Evolutionary conservation across 2,797 vertebrate species (phyloP).

Genomic region (Acrossocheilus wenchowensis): DNA sequence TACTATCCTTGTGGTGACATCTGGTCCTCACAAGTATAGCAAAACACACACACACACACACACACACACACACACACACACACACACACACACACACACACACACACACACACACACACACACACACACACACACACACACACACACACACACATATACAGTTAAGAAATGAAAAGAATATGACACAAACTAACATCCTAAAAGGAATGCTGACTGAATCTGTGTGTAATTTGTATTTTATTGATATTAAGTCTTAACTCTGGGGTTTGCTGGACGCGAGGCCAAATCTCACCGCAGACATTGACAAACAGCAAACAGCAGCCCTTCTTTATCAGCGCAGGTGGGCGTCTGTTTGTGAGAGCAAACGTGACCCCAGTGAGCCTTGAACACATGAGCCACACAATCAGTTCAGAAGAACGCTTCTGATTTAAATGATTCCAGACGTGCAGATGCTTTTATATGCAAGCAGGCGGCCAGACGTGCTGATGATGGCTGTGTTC

Average conservation of each 20-base stretch:
- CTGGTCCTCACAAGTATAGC: no score
- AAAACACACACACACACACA: no score
- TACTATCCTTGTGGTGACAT: no score
- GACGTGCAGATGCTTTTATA: not conserved
- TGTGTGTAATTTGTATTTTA: not conserved
- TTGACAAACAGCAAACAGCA: not conserved
- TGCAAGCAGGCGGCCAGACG: not conserved
- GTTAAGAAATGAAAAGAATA: no score
- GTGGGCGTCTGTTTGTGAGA: constrained; percentile 29
- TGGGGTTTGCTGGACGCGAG: not conserved
- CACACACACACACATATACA: no score
- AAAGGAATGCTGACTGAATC: no score
- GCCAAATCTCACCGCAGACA: not conserved
- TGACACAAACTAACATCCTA: no score
- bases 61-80: no score
- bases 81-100: no score
- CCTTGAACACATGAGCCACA: constrained; percentile 11
- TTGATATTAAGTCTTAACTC: not conserved
- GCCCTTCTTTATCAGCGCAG: constrained; percentile 20
- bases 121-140: no score
- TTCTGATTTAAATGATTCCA: not conserved
- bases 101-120: no score
- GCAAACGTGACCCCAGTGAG: constrained; percentile 6
- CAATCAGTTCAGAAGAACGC: not conserved
- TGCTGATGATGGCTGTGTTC: not conserved